Evolutionary conservation across 2,113 vertebrate species (phyloP).

Genomic region (Bufo bufo): DNA sequence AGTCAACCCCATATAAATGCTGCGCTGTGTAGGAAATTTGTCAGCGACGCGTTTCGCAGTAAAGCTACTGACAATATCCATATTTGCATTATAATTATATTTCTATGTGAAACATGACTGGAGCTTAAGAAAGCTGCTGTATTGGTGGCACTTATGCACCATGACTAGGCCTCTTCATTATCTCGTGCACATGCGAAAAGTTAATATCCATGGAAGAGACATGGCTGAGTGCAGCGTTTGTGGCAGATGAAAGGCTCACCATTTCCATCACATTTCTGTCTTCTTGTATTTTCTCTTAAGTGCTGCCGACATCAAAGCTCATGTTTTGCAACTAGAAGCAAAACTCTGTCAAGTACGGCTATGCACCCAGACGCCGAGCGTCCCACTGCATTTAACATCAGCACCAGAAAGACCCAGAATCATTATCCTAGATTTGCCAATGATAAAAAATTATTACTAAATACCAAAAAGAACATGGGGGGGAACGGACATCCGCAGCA

Average conservation of each 20-base stretch:
- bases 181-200: background rate
- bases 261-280: constrained; percentile 7
- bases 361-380: background rate
- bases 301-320: constrained; percentile 36
- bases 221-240: background rate
- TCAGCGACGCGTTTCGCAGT: background rate
- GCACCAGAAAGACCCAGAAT: background rate
- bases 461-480: background rate
- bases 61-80: background rate
- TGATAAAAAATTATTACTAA: background rate
- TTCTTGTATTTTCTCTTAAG: background rate
- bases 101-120: background rate
- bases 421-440: background rate
- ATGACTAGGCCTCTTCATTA: background rate
- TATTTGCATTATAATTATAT: background rate
- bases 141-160: background rate
- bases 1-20: too few relatives aligned
- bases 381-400: background rate
- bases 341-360: constrained; percentile 9
- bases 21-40: too few relatives aligned
- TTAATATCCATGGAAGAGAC: constrained; percentile 12
- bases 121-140: background rate
- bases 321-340: background rate
- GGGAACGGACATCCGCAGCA: too few relatives aligned
- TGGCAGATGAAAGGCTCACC: constrained; percentile 14